Evolutionary conservation across 2,113 vertebrate genomes (phyloP).

Genomic region (Thamnaconus septentrionalis): DNA sequence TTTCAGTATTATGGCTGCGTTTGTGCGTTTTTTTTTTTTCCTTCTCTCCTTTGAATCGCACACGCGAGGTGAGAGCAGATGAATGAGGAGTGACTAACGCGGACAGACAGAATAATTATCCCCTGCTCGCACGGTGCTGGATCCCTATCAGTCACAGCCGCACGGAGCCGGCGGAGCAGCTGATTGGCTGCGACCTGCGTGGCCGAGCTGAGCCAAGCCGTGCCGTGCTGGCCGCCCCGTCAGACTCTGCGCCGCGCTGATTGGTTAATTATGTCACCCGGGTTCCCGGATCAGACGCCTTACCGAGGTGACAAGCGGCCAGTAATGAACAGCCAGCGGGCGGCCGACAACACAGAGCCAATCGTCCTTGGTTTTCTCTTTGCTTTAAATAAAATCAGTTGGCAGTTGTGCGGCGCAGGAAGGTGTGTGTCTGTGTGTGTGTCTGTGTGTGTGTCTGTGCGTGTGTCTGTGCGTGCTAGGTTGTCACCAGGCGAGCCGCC

Average conservation of each 20-base stretch:
- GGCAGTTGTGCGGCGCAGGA: background rate
- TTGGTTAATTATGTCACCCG: constrained; percentile 64
- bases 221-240: constrained; percentile 32
- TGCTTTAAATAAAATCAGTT: too few species aligned
- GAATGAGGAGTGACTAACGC: constrained; percentile 44
- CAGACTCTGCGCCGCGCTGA: constrained; percentile 41
- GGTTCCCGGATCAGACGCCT: constrained; percentile 56
- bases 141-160: constrained; percentile 55
- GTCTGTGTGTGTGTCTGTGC: background rate
- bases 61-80: background rate
- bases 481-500: constrained; percentile 4
- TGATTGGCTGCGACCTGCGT: constrained; percentile 47
- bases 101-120: constrained; percentile 60
- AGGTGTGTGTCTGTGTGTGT: background rate
- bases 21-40: background rate
- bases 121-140: constrained; percentile 23
- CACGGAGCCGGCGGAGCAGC: constrained; percentile 39
- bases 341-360: background rate
- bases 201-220: constrained; percentile 30
- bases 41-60: too few species aligned
- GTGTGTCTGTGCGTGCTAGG: constrained; percentile 6
- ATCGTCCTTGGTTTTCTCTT: background rate
- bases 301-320: constrained; percentile 31
- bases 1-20: background rate
- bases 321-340: constrained; percentile 43